A percentile compares a stretch with the other conserved stretches of the same genome.
These are phyloP conservation scores for Phataginus tetradactyla DNA, from an alignment of 2,797 vertebrate species.

Conservation along the genomic window DNA sequence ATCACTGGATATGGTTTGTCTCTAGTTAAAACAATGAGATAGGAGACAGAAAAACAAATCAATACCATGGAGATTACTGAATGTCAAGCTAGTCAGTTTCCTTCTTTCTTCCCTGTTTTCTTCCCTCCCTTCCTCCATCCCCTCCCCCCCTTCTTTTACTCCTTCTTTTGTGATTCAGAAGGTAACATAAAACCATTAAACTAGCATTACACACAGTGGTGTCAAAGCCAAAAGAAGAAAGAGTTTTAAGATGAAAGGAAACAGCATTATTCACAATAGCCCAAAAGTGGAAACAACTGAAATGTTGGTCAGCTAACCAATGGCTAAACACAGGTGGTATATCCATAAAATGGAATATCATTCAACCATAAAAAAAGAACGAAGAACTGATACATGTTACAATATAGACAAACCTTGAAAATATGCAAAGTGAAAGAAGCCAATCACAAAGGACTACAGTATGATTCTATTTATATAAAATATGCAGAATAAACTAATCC, in stretches of 20 bases:
- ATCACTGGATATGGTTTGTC: not conserved
- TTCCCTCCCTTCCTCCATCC: not conserved
- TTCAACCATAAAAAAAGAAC: not conserved
- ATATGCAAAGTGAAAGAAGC: not conserved
- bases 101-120: not conserved
- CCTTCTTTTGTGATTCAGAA: not conserved
- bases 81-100: not conserved
- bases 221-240: not conserved
- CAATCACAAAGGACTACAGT: not conserved
- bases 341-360: not conserved
- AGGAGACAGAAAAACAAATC: not conserved
- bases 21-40: not conserved
- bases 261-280: not conserved
- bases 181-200: not conserved
- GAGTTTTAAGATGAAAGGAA: not conserved
- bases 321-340: not conserved
- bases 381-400: not conserved
- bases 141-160: rapidly evolving
- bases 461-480: not conserved
- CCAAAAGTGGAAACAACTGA: not conserved
- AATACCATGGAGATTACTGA: not conserved
- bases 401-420: not conserved
- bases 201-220: not conserved
- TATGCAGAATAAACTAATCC: not conserved
- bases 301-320: not conserved